Conservation (phyloP, 2,797 vertebrate species). For the Helicolenus hilgendorfi region DNA sequence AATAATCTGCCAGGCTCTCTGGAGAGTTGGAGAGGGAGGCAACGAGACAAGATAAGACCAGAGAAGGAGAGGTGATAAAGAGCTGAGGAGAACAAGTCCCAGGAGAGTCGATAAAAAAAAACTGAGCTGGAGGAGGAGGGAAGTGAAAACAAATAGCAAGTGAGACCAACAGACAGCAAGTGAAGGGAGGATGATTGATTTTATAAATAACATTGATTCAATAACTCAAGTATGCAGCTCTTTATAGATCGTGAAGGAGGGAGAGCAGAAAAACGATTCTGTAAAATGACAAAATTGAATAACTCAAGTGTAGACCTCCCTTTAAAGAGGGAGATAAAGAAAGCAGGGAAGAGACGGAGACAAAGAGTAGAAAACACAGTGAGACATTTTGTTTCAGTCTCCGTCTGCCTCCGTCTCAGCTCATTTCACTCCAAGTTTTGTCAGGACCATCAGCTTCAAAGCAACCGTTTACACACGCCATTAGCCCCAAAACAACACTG, state of each 20-base stretch:
- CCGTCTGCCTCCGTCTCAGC: slow-evolving; percentile 53
- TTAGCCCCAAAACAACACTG: slow-evolving; percentile 66
- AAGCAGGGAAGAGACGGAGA: background rate
- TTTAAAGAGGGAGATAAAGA: background rate
- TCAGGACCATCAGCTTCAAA: slow-evolving; percentile 62
- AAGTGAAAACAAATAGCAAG: slow-evolving; percentile 64
- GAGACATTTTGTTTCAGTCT: slow-evolving; percentile 35
- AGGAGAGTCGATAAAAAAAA: slow-evolving; percentile 72
- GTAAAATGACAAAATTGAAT: slow-evolving; percentile 31
- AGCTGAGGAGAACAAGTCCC: slow-evolving; percentile 73
- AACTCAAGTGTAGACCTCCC: background rate
- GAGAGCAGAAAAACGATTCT: background rate
- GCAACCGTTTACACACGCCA: slow-evolving; percentile 52
- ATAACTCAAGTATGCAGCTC: slow-evolving; percentile 60
- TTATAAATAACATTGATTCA: slow-evolving; percentile 71
- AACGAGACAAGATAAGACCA: slow-evolving; percentile 77
- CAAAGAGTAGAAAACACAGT: background rate
- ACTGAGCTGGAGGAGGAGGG: slow-evolving; percentile 25
- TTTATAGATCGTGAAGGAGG: slow-evolving; percentile 19
- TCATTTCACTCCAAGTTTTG: slow-evolving; percentile 68
- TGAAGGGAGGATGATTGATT: slow-evolving; percentile 65
- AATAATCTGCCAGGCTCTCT: slow-evolving; percentile 77
- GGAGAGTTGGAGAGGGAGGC: slow-evolving; percentile 73
- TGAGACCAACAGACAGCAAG: slow-evolving; percentile 48
- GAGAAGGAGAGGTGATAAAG: slow-evolving; percentile 73